phyloP scores from a whole-genome alignment of 2,797 vertebrate species.

The Pristis pectinata region DNA sequence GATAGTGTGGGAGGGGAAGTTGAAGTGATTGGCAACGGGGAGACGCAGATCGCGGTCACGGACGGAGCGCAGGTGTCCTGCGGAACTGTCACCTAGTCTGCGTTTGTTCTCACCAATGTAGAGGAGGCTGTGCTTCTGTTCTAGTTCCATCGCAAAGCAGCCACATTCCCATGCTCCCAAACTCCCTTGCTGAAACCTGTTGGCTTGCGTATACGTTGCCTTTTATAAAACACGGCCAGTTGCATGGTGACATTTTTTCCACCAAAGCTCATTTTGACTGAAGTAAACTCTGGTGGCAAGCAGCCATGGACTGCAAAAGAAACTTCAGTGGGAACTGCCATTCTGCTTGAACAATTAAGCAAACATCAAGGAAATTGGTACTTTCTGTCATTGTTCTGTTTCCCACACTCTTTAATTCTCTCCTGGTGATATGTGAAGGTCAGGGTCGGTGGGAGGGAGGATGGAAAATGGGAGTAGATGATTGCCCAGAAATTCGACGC shows the following conservation, averaged over 20 bases:
- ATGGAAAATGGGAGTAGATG: background rate
- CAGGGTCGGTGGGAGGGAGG: background rate
- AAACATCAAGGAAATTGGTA: slow-evolving; percentile 16
- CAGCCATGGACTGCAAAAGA: slow-evolving; percentile 39
- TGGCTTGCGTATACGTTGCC: slow-evolving; percentile 44
- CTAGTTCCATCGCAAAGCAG: background rate
- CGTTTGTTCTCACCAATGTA: too few relatives aligned
- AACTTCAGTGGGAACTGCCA: slow-evolving; percentile 37
- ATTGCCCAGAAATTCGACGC: background rate
- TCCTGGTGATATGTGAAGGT: too few relatives aligned
- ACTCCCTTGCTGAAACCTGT: slow-evolving; percentile 32
- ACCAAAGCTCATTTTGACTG: slow-evolving; percentile 54
- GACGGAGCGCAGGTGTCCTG: too few relatives aligned
- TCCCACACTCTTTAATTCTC: slow-evolving; percentile 6
- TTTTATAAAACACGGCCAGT: background rate
- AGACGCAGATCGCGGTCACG: too few relatives aligned
- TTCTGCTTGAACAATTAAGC: slow-evolving; percentile 6
- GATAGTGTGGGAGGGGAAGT: too few relatives aligned
- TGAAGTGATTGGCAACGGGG: too few relatives aligned
- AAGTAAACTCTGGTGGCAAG: slow-evolving; percentile 48
- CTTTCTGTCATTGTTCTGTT: slow-evolving; percentile 21
- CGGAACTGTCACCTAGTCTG: too few relatives aligned
- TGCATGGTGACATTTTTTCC: slow-evolving; percentile 52
- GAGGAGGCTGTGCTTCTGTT: too few relatives aligned
- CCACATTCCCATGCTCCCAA: background rate